These are phyloP conservation scores for Siphamia tubifer DNA, from an alignment of 2,113 vertebrate genomes.

Conservation along the genomic window DNA sequence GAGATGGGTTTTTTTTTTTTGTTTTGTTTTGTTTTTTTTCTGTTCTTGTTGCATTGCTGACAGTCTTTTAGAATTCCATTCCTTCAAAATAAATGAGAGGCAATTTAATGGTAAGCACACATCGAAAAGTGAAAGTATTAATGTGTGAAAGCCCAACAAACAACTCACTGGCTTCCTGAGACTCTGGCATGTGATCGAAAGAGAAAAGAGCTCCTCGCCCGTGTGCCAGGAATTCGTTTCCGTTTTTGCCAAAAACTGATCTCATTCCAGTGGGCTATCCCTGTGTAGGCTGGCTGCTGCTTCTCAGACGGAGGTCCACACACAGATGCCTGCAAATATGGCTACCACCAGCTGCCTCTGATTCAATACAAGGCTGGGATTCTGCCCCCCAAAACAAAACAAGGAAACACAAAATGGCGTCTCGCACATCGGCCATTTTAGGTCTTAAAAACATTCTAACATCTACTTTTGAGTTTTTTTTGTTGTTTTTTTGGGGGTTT, in stretches of 20 bases:
- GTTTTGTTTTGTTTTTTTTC: neutral
- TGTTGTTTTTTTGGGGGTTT: too few species aligned
- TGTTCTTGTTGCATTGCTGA: neutral
- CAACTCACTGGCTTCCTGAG: constrained; percentile 74
- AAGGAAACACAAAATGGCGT: constrained; percentile 82
- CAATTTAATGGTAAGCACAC: constrained; percentile 25
- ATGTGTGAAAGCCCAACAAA: constrained; percentile 73
- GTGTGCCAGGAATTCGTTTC: constrained; percentile 74
- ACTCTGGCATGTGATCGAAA: constrained; percentile 71
- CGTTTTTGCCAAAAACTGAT: constrained; percentile 78
- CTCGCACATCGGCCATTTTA: constrained; percentile 79
- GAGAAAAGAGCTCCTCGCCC: constrained; percentile 52
- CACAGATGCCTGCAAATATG: constrained; percentile 76
- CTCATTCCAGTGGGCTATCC: constrained; percentile 74
- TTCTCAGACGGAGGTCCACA: constrained; percentile 69
- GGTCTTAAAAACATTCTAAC: constrained; percentile 41
- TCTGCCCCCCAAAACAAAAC: constrained; percentile 73
- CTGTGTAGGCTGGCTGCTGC: constrained; percentile 71
- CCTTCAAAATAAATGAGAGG: constrained; percentile 24
- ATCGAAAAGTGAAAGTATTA: constrained; percentile 44
- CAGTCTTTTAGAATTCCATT: neutral
- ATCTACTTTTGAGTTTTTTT: constrained; percentile 29
- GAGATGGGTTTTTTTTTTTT: neutral
- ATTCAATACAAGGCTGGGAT: constrained; percentile 74
- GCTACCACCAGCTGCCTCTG: constrained; percentile 76